Conservation (phyloP, 2,113 vertebrate genomes). For the Porphyrio hochstetteri region DNA sequence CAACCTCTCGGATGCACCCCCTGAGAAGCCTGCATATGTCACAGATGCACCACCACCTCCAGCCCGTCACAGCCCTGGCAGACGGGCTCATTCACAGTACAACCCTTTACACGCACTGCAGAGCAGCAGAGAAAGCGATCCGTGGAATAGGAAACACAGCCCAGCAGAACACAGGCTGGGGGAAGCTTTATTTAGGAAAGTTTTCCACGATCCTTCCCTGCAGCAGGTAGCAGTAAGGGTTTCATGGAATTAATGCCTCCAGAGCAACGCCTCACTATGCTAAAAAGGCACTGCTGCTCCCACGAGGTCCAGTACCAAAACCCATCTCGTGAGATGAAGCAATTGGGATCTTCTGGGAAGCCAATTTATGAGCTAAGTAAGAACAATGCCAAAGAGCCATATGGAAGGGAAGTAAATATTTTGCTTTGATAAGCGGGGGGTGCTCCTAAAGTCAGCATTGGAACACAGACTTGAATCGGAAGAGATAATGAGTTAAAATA, state of each 20-base stretch:
- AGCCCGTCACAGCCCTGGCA: accelerated
- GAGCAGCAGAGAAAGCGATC: neutral
- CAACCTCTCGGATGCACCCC: no score
- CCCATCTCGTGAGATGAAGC: neutral
- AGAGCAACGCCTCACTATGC: accelerated
- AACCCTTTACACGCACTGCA: accelerated
- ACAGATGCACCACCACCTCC: accelerated
- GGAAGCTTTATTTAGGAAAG: neutral
- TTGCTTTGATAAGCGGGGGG: neutral
- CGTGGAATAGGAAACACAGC: accelerated
- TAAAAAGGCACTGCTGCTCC: neutral
- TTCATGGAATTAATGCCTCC: accelerated
- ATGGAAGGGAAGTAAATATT: constrained; percentile 34
- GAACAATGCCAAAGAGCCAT: neutral
- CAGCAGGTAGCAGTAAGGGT: neutral
- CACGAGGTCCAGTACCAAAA: neutral
- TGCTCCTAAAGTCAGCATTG: neutral
- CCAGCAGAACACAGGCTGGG: neutral
- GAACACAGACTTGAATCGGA: neutral
- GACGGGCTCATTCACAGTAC: neutral
- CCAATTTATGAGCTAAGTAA: neutral
- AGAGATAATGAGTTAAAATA: neutral
- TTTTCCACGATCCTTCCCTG: neutral
- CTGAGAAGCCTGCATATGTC: accelerated
- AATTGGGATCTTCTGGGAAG: neutral